Percentiles rank a stretch among this genome's conserved stretches.
These are phyloP conservation scores for Lysiphlebus fabarum DNA, from an alignment of 1,140 invertebrate genomes.

Conservation along the genomic window DNA sequence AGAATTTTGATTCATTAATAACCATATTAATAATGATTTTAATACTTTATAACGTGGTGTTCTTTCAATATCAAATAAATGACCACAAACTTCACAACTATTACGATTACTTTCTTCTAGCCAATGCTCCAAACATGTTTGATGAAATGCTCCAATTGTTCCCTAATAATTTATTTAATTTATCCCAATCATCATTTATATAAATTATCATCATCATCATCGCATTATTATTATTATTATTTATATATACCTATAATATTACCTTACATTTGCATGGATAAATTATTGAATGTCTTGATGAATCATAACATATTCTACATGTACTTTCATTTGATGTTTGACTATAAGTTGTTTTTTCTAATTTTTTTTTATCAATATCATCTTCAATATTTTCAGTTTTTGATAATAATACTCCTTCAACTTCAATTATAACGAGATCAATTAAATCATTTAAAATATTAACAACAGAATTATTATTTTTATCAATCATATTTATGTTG, in stretches of 20 bases:
- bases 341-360: constrained; percentile 17
- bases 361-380: constrained; percentile 6
- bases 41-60: constrained; percentile 37
- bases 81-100: constrained; percentile 49
- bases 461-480: too few species aligned
- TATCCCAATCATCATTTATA: background rate
- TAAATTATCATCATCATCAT: constrained; percentile 10
- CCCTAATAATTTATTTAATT: constrained; percentile 40
- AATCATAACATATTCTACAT: constrained; percentile 46
- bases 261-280: constrained; percentile 46
- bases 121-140: constrained; percentile 59
- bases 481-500: too few species aligned
- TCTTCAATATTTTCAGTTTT: too few species aligned
- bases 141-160: constrained; percentile 58
- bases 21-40: constrained; percentile 38
- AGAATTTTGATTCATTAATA: constrained; percentile 37
- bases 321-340: constrained; percentile 30
- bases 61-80: constrained; percentile 36
- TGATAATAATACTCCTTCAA: too few species aligned
- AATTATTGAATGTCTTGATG: constrained; percentile 30
- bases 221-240: too few species aligned
- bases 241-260: too few species aligned
- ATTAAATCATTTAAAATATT: too few species aligned
- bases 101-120: constrained; percentile 49
- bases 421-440: too few species aligned